These are phyloP conservation scores for Bombylius discolor DNA, from an alignment of 2,888 invertebrate genomes.

Conservation along the genomic window DNA sequence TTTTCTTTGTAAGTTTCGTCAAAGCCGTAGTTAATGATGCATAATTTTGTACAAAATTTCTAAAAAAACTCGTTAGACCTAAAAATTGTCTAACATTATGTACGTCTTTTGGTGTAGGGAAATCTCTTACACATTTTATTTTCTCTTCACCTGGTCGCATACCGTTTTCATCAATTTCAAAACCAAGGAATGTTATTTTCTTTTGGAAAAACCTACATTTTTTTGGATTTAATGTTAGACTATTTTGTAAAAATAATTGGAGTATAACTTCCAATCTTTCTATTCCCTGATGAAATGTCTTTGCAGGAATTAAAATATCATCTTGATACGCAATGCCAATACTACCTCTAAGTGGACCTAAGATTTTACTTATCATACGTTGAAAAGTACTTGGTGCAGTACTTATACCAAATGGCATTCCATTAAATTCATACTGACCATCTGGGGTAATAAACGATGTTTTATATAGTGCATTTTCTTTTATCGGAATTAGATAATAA, in stretches of 20 bases:
- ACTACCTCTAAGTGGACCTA: not conserved
- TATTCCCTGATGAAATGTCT: constrained; percentile 11
- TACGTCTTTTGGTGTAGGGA: constrained; percentile 14
- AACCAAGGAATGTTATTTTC: constrained; percentile 7
- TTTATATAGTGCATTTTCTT: constrained; percentile 19
- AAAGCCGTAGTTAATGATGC: constrained; percentile 16
- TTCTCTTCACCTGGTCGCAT: constrained; percentile 17
- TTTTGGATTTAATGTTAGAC: constrained; percentile 5
- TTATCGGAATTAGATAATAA: constrained; percentile 10
- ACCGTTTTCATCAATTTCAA: constrained; percentile 15
- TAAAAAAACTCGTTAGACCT: constrained; percentile 21
- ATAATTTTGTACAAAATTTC: constrained; percentile 18
- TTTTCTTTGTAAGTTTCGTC: constrained; percentile 8
- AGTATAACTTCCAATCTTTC: not conserved
- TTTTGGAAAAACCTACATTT: constrained; percentile 16
- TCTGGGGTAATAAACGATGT: constrained; percentile 23
- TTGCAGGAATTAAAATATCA: constrained; percentile 18
- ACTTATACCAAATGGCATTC: constrained; percentile 24
- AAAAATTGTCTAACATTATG: constrained; percentile 19
- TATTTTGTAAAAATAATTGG: not conserved
- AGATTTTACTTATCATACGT: constrained; percentile 15
- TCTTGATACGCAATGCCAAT: constrained; percentile 17
- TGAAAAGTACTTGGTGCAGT: constrained; percentile 25
- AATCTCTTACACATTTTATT: constrained; percentile 15
- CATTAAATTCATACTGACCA: constrained; percentile 21